These are phyloP conservation scores for Trachelus stipa DNA, from an alignment of 2,888 invertebrate species.

Conservation along the genomic window DNA sequence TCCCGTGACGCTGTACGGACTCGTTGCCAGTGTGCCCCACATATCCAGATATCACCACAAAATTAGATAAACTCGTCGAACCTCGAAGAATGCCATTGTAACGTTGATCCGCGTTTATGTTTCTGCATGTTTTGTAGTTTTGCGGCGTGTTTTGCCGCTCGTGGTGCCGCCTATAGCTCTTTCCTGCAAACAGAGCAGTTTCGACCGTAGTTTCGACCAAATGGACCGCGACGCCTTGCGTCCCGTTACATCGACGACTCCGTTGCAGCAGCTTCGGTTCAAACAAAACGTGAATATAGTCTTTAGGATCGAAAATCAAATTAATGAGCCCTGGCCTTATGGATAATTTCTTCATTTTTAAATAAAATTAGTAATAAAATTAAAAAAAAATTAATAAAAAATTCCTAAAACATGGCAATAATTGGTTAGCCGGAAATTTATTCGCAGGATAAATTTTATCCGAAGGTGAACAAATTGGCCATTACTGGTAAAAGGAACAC, in stretches of 20 bases:
- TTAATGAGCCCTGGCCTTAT: not conserved
- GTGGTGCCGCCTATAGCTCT: constrained; percentile 16
- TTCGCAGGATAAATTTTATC: no score
- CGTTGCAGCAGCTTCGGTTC: not conserved
- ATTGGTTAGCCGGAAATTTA: no score
- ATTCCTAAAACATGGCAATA: no score
- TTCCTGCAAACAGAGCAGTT: not conserved
- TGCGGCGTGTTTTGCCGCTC: constrained; percentile 19
- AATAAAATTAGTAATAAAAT: no score
- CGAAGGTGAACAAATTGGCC: no score
- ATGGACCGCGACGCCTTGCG: constrained; percentile 14
- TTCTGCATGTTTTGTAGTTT: constrained; percentile 13
- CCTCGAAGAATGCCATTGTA: constrained; percentile 13
- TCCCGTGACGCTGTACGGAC: constrained; percentile 4
- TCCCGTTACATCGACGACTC: constrained; percentile 6
- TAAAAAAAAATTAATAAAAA: no score
- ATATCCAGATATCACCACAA: constrained; percentile 12
- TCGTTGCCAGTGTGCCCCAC: not conserved
- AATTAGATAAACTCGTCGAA: not conserved
- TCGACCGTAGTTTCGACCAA: constrained; percentile 18
- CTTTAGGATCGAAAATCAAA: not conserved
- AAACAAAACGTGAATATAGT: not conserved
- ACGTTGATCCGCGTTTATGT: not conserved
- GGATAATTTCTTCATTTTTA: no score
- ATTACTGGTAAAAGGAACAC: not conserved